phyloP scores from a whole-genome alignment of 2,888 invertebrate genomes.

The Crocallis elinguaria region DNA sequence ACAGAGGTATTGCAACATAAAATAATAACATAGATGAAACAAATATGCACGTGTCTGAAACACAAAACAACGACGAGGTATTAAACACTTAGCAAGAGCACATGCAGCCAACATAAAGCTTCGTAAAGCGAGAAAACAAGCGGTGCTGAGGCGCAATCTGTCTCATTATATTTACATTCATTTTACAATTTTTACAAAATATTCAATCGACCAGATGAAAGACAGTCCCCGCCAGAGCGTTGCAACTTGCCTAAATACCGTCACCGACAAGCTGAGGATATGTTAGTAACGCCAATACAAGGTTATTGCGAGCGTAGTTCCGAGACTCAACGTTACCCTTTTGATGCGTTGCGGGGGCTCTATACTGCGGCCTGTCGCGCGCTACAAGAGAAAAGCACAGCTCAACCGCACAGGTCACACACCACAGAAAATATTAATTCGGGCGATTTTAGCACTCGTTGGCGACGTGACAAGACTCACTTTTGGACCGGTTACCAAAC shows the following conservation, averaged over 20 bases:
- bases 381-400: conserved; percentile 80
- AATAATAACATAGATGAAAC: conserved; percentile 8
- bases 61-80: conserved; percentile 15
- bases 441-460: conserved; percentile 40
- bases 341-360: conserved; percentile 77
- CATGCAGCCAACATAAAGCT: conserved; percentile 32
- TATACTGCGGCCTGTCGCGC: conserved; percentile 71
- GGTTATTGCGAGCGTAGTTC: conserved; percentile 64
- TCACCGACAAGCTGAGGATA: conserved; percentile 65
- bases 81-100: conserved; percentile 21
- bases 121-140: conserved; percentile 25
- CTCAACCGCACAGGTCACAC: conserved; percentile 75
- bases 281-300: conserved; percentile 70
- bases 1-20: conserved; percentile 16
- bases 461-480: conserved; percentile 37
- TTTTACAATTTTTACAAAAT: conserved; percentile 44
- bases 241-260: conserved; percentile 74
- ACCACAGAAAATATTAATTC: conserved; percentile 50
- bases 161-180: conserved; percentile 57
- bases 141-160: conserved; percentile 54
- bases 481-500: conserved; percentile 21
- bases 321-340: conserved; percentile 76
- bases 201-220: conserved; percentile 38
- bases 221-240: conserved; percentile 67
- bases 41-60: conserved; percentile 20